These are phyloP conservation scores for Pelecanoides urinatrix DNA, from an alignment of 2,113 vertebrate genomes.

Conservation along the genomic window DNA sequence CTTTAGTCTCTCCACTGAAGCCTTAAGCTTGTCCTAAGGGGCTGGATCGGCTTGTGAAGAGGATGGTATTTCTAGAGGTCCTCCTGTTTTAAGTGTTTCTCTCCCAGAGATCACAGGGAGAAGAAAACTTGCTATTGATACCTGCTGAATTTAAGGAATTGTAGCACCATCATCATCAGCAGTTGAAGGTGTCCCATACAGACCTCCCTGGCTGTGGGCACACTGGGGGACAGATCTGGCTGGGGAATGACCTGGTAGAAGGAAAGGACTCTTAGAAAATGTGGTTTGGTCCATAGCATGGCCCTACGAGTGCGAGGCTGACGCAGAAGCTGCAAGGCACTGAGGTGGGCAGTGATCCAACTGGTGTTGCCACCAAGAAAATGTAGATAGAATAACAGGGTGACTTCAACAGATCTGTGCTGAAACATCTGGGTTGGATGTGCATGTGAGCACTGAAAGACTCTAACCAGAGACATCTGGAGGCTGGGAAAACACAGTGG, in stretches of 20 bases:
- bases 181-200: not conserved
- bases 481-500: not conserved
- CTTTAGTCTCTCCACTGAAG: not conserved
- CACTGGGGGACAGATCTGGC: rapidly evolving
- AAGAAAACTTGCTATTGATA: not conserved
- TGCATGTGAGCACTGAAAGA: not conserved
- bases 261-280: not conserved
- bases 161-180: not conserved
- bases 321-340: not conserved
- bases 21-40: not conserved
- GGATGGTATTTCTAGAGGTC: not conserved
- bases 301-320: not conserved
- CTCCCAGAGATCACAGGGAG: not conserved
- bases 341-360: not conserved
- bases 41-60: not conserved
- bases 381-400: not conserved
- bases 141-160: not conserved
- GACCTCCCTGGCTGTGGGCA: not conserved
- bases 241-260: not conserved
- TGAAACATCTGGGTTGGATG: not conserved
- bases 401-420: not conserved
- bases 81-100: not conserved
- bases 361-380: not conserved
- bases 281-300: rapidly evolving
- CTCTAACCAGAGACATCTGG: not conserved